Conservation (phyloP, 2,888 invertebrate species). For the Pogonocherus hispidulus region DNA sequence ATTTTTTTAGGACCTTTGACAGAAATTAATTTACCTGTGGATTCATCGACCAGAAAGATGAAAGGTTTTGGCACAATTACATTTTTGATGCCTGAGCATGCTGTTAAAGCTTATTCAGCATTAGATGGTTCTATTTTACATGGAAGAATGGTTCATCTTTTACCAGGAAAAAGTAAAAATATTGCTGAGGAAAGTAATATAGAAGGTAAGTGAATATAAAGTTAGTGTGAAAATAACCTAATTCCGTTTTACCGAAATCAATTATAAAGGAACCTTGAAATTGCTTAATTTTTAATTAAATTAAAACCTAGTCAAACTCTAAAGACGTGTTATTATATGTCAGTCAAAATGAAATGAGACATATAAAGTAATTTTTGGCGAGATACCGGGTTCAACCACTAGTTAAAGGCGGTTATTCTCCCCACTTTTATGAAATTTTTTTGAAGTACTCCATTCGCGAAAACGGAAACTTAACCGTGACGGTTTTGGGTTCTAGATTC, state of each 20-base stretch:
- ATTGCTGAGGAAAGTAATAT: conserved; percentile 42
- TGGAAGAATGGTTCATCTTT: conserved; percentile 92
- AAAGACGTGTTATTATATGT: too few species aligned
- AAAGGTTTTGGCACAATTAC: conserved; percentile 96
- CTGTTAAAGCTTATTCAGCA: conserved; percentile 87
- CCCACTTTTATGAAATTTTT: too few species aligned
- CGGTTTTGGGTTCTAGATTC: too few species aligned
- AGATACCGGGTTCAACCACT: too few species aligned
- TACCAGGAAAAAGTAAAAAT: conserved; percentile 85
- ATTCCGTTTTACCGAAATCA: neutral
- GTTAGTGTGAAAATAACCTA: too few species aligned
- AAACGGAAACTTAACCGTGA: too few species aligned
- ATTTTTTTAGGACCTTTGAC: conserved; percentile 83
- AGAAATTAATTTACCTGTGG: conserved; percentile 92
- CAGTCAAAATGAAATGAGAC: too few species aligned
- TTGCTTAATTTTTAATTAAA: neutral
- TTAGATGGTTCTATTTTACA: conserved; percentile 93
- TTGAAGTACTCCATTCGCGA: too few species aligned
- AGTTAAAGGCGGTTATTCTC: too few species aligned
- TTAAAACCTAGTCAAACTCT: too few species aligned
- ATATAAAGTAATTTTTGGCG: too few species aligned
- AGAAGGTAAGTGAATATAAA: conserved; percentile 46
- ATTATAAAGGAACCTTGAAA: neutral
- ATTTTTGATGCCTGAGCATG: conserved; percentile 95
- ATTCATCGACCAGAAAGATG: conserved; percentile 81